Percentiles rank a stretch among this genome's conserved stretches.
Evolutionary conservation across 1,140 invertebrate species (phyloP).

Genomic region (Sarcophaga peregrina): DNA sequence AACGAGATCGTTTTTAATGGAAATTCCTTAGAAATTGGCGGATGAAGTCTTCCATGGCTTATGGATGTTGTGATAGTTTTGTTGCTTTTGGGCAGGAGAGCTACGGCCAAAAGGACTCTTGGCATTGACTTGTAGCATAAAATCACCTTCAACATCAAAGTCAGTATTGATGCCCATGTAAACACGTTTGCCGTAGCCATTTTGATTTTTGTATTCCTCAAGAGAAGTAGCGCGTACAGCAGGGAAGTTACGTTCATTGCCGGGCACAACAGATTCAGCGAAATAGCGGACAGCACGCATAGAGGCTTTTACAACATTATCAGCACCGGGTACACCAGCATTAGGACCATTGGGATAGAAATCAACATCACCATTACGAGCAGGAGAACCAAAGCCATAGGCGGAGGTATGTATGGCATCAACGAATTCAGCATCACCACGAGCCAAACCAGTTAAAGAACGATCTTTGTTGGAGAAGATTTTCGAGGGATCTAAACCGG

Average conservation of each 20-base stretch:
- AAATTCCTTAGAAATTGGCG: not conserved
- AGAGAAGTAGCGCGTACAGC: slow-evolving; percentile 45
- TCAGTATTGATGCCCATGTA: slow-evolving; percentile 47
- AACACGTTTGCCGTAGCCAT: slow-evolving; percentile 38
- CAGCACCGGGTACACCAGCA: slow-evolving; percentile 65
- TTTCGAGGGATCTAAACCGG: slow-evolving; percentile 77
- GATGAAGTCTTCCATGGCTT: slow-evolving; percentile 50
- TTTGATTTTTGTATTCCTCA: slow-evolving; percentile 43
- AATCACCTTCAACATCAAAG: slow-evolving; percentile 45
- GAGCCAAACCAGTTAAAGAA: slow-evolving; percentile 67
- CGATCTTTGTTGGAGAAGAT: slow-evolving; percentile 71
- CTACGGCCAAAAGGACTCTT: slow-evolving; percentile 45
- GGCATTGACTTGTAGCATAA: slow-evolving; percentile 47
- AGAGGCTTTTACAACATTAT: slow-evolving; percentile 72
- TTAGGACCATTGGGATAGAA: slow-evolving; percentile 77
- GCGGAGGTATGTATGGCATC: slow-evolving; percentile 80
- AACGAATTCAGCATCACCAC: slow-evolving; percentile 69
- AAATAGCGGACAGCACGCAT: slow-evolving; percentile 71
- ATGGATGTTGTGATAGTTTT: slow-evolving; percentile 55
- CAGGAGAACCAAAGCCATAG: slow-evolving; percentile 74
- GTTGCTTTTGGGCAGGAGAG: slow-evolving; percentile 55
- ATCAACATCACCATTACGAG: slow-evolving; percentile 75
- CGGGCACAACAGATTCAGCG: slow-evolving; percentile 69
- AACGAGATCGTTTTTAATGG: too few species aligned
- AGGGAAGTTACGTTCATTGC: slow-evolving; percentile 49